phyloP scores from a whole-genome alignment of 1,140 invertebrate genomes.

The Drosophila oshimai region DNA sequence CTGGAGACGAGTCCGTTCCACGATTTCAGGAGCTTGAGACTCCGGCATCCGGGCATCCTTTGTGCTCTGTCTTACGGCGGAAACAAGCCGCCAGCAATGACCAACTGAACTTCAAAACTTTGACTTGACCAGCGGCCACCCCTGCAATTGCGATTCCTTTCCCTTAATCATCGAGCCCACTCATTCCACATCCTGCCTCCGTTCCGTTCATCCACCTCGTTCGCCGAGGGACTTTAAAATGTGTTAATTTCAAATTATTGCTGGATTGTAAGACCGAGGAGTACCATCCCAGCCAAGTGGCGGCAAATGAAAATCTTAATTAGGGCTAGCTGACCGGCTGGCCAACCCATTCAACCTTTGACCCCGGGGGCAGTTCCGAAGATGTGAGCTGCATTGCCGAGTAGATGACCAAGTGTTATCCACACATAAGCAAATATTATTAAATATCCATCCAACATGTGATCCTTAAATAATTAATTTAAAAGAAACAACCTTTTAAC shows the following conservation, averaged over 20 bases:
- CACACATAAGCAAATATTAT: conserved; percentile 12
- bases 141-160: conserved; percentile 38
- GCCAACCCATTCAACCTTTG: conserved; percentile 28
- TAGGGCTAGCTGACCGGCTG: conserved; percentile 38
- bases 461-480: too few relatives aligned
- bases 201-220: conserved; percentile 33
- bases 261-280: conserved; percentile 24
- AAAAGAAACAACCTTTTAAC: background rate
- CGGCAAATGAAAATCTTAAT: conserved; percentile 44
- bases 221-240: conserved; percentile 40
- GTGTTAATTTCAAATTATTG: conserved; percentile 53
- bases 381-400: conserved; percentile 25
- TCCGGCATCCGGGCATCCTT: conserved; percentile 48
- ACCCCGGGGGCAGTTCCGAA: conserved; percentile 11
- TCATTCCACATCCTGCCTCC: conserved; percentile 7
- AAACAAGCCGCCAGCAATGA: conserved; percentile 64
- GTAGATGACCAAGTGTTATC: background rate
- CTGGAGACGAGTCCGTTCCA: conserved; percentile 28
- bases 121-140: conserved; percentile 57
- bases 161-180: conserved; percentile 58
- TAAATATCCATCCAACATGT: too few relatives aligned
- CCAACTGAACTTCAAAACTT: conserved; percentile 80
- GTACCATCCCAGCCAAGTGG: conserved; percentile 8
- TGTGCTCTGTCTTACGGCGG: conserved; percentile 66
- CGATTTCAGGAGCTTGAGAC: conserved; percentile 33